Evolutionary conservation across 2,888 invertebrate species (phyloP).

Genomic region (Lamellibrachia satsuma): DNA sequence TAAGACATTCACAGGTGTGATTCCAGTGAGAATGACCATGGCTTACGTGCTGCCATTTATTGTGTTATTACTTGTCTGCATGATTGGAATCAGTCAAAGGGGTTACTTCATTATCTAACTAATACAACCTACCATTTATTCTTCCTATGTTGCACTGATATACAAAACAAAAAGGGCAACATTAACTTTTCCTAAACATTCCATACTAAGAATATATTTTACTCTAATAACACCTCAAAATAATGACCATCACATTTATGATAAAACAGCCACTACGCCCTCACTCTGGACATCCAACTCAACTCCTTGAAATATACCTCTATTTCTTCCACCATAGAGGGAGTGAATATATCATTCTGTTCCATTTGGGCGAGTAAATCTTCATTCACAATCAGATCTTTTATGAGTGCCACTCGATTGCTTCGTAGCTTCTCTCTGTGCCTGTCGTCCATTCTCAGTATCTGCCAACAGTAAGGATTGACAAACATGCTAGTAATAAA

Average conservation of each 20-base stretch:
- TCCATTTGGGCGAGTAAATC: background rate
- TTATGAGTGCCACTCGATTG: background rate
- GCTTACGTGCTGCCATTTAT: no score
- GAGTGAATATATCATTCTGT: background rate
- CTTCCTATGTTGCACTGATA: background rate
- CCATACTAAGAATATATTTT: background rate
- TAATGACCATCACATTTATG: background rate
- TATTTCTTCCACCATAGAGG: background rate
- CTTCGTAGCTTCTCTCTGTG: background rate
- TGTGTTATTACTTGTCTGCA: no score
- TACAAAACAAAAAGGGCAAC: background rate
- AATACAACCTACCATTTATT: no score
- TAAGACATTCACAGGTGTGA: no score
- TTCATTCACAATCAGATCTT: background rate
- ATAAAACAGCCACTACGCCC: no score
- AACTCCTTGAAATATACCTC: background rate
- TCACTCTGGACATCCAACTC: background rate
- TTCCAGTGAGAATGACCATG: no score
- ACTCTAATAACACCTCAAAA: background rate
- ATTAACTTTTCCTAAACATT: background rate
- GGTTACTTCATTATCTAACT: background rate
- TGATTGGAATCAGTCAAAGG: no score
- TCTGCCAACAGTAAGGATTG: background rate
- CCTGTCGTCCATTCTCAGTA: background rate
- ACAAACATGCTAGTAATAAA: background rate